Base-by-base conservation (phyloP, 1,140 invertebrate species). In the Thaumatotibia leucotreta region DNA sequence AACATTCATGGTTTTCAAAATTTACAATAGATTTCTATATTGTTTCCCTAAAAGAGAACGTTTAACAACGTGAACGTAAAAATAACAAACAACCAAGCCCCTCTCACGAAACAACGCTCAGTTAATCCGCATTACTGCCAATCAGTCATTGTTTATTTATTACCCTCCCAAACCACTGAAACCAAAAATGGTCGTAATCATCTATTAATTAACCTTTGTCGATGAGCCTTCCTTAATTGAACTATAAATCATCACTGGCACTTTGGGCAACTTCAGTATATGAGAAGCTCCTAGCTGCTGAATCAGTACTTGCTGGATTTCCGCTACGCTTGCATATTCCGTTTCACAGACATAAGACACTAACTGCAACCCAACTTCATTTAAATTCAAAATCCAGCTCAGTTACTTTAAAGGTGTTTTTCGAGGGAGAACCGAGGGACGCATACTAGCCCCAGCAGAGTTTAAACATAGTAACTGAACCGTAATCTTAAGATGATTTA, bases 401-500 rank as follows among this genome's bases (percentile, higher is more conserved):
- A 2, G 39, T 45, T 20, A 20, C 39, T 20, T 45, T 29, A 66
- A 72, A 77, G 66, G 68, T 69, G 22, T 69, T 68, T 68, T 79
- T 77, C 5, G 10, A 5, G 61, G 61, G 39, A 49, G 67, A 10
- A 29, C 66, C 9, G 73, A 77, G 69, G 70, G 80, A 14, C 29
- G 70, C 64, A 76, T 63, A 64, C 61, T 80, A 64, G 66, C 49
- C 22, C 68, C 75, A 45, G 69, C 71, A 74, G 69, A 76, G 66
- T 77, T 66, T 39, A 79, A 73, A 64, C 79, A 68, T 70, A 79
- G 77, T 76, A 80, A 83, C 75, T 82, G 78, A 83, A 83, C 74
- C 81, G 76, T 83, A 83, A 84, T 85, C 81, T 84, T 84, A 80
- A 86, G 84, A 91, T 91, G 88, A 91, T 89, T 91, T 91, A 91